phyloP scores from a whole-genome alignment of 2,113 vertebrate species.

The Psilopsiagon aurifrons region DNA sequence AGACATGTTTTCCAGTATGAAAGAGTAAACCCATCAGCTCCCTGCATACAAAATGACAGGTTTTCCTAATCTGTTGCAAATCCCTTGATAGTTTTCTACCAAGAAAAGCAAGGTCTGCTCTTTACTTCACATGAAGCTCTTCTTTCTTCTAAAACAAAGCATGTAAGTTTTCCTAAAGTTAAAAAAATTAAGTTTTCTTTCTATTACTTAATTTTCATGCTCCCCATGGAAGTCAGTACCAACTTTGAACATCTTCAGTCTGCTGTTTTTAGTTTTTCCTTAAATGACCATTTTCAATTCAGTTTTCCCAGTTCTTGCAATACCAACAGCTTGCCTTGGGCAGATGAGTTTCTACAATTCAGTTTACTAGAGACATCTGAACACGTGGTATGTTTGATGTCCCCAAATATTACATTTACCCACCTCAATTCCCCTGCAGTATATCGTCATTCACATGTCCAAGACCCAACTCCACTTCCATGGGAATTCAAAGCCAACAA shows the following conservation, averaged over 20 bases:
- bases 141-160: not conserved
- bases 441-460: not conserved
- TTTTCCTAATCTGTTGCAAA: not conserved
- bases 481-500: not conserved
- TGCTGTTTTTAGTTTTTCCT: not conserved
- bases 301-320: not conserved
- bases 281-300: not conserved
- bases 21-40: not conserved
- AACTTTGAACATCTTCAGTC: not conserved
- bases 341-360: not conserved
- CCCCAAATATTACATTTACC: not conserved
- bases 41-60: not conserved
- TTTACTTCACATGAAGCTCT: not conserved
- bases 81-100: not conserved
- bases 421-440: accelerated
- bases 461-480: not conserved
- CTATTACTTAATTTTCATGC: not conserved
- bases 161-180: no score
- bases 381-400: accelerated
- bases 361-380: not conserved
- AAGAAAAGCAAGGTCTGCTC: not conserved
- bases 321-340: not conserved
- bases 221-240: not conserved
- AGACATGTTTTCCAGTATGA: not conserved
- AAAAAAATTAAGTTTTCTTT: no score